phyloP scores from a whole-genome alignment of 2,113 vertebrate species.

The Chascanopsetta lugubris region DNA sequence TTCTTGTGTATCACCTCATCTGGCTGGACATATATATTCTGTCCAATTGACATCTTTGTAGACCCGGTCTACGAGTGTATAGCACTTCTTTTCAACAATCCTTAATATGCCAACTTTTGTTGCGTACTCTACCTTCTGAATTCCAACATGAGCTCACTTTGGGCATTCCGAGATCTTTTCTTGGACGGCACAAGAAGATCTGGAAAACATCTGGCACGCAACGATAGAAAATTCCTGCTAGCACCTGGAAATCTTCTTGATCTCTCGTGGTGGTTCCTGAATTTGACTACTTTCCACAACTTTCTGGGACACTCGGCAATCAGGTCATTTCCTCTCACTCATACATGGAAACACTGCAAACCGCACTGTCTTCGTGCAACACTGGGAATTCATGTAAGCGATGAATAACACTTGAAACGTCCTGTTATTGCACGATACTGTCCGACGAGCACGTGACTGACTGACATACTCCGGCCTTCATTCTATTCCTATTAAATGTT shows the following conservation, averaged over 20 bases:
- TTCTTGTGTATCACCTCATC: neutral
- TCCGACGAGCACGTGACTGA: neutral
- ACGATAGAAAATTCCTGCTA: too few relatives aligned
- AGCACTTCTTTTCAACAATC: too few relatives aligned
- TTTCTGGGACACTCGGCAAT: conserved; percentile 32
- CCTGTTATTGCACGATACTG: neutral
- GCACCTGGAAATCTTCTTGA: neutral
- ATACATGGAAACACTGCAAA: neutral
- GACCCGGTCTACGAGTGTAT: too few relatives aligned
- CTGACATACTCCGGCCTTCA: conserved; percentile 6
- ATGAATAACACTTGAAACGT: conserved; percentile 26
- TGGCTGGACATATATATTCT: too few relatives aligned
- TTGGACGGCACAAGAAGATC: too few relatives aligned
- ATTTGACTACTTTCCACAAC: conserved; percentile 15
- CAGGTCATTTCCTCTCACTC: conserved; percentile 61
- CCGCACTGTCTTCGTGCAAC: conserved; percentile 26
- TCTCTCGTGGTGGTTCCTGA: neutral
- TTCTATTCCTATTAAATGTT: neutral
- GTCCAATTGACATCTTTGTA: too few relatives aligned
- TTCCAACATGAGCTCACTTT: too few relatives aligned
- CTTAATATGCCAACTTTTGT: too few relatives aligned
- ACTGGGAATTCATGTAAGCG: conserved; percentile 25
- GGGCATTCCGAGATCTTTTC: too few relatives aligned
- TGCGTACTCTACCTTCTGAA: too few relatives aligned
- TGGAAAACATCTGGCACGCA: too few relatives aligned